phyloP scores from a whole-genome alignment of 2,888 invertebrate species.

The Dolichomitus sp. region DNA sequence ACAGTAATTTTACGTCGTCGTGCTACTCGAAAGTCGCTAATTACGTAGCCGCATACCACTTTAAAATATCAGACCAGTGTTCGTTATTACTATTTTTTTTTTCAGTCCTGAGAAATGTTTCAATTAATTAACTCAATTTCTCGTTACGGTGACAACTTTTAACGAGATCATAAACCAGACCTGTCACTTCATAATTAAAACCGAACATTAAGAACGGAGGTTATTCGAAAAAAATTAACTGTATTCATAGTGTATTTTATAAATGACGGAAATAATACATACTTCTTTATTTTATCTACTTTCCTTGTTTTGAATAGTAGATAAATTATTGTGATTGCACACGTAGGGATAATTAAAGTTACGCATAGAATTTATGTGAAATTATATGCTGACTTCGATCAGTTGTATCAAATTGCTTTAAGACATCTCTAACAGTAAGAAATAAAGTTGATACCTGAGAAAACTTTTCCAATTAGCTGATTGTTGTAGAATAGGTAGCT shows the following conservation, averaged over 20 bases:
- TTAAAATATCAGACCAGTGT: conserved; percentile 13
- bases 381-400: too few species aligned
- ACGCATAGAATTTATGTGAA: too few species aligned
- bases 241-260: not conserved
- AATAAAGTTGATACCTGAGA: too few species aligned
- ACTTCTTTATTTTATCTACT: too few species aligned
- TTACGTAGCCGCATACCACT: conserved; percentile 25
- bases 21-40: conserved; percentile 45
- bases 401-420: too few species aligned
- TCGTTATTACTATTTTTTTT: not conserved
- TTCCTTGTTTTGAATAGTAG: too few species aligned
- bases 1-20: not conserved
- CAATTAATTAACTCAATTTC: conserved; percentile 32
- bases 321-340: too few species aligned
- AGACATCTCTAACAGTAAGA: too few species aligned
- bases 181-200: conserved; percentile 29
- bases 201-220: not conserved
- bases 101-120: conserved; percentile 23
- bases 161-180: conserved; percentile 39
- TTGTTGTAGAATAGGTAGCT: too few species aligned
- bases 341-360: too few species aligned
- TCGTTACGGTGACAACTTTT: conserved; percentile 31
- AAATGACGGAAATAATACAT: too few species aligned
- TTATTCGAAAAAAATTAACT: not conserved
- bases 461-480: too few species aligned